These are phyloP conservation scores for Zingel zingel DNA, from an alignment of 2,113 vertebrate genomes.

Conservation along the genomic window DNA sequence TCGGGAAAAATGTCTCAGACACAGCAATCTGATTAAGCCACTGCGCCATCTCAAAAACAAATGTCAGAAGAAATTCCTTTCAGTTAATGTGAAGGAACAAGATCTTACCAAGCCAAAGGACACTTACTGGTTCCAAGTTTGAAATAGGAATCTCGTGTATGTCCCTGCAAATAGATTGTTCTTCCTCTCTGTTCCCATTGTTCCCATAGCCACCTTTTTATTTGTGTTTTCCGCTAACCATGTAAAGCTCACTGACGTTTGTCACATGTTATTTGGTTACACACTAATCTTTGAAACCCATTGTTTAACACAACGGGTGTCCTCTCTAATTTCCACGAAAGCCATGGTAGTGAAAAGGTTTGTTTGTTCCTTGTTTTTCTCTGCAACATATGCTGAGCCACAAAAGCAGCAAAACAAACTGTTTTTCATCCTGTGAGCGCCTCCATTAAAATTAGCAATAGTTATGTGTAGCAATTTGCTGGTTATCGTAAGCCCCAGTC, in stretches of 20 bases:
- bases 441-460: neutral
- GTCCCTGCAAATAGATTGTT: neutral
- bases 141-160: neutral
- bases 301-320: slow-evolving; percentile 6
- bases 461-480: neutral
- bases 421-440: neutral
- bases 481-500: neutral
- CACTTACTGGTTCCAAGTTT: neutral
- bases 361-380: slow-evolving; percentile 32
- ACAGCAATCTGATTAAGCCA: slow-evolving; percentile 1
- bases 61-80: neutral
- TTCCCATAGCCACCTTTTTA: neutral
- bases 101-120: neutral
- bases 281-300: neutral
- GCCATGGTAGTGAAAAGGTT: neutral
- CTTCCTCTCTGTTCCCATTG: slow-evolving; percentile 1
- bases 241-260: slow-evolving; percentile 10
- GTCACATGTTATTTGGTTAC: slow-evolving; percentile 9
- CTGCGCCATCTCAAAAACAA: neutral
- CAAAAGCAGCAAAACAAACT: neutral
- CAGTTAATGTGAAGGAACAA: neutral
- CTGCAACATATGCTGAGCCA: neutral
- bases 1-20: neutral
- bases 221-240: slow-evolving; percentile 5
- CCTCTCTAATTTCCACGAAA: neutral